Evolutionary conservation across 2,888 invertebrate genomes (phyloP).

Genomic region (Heliconius aoede): DNA sequence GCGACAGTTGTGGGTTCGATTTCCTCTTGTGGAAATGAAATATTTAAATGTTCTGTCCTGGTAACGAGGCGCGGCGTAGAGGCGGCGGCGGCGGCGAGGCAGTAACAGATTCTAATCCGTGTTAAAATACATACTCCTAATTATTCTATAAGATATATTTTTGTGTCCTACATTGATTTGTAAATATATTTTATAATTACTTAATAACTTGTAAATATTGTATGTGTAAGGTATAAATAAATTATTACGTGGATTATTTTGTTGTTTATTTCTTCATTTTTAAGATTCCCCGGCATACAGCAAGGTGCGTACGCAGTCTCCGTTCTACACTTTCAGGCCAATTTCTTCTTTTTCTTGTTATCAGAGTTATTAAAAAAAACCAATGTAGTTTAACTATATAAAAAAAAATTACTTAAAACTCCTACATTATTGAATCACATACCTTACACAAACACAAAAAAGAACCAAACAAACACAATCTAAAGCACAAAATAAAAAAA

Average conservation of each 20-base stretch:
- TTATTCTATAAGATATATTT: not conserved
- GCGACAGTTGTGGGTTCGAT: not conserved
- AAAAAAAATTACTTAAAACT: not conserved
- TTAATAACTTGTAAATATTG: slow-evolving; percentile 13
- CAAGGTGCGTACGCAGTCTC: too few relatives aligned
- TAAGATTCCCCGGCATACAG: not conserved
- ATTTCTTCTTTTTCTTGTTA: too few relatives aligned
- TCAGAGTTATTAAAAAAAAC: not conserved
- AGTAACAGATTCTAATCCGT: not conserved
- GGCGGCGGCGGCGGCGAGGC: too few relatives aligned
- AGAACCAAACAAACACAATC: not conserved
- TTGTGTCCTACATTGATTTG: not conserved
- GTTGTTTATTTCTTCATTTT: slow-evolving; percentile 5
- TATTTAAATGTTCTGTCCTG: not conserved
- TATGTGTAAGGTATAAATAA: slow-evolving; percentile 18
- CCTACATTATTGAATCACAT: not conserved
- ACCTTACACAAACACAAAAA: not conserved
- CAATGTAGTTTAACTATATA: not conserved
- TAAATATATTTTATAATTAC: slow-evolving; percentile 9
- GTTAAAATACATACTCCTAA: not conserved
- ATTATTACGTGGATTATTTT: slow-evolving; percentile 18
- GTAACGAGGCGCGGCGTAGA: not conserved
- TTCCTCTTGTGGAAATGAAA: not conserved
- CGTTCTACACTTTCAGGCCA: too few relatives aligned
- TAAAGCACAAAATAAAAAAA: slow-evolving; percentile 7